Conservation (phyloP, 2,888 invertebrate species). For the Micoletzkya japonica region DNA sequence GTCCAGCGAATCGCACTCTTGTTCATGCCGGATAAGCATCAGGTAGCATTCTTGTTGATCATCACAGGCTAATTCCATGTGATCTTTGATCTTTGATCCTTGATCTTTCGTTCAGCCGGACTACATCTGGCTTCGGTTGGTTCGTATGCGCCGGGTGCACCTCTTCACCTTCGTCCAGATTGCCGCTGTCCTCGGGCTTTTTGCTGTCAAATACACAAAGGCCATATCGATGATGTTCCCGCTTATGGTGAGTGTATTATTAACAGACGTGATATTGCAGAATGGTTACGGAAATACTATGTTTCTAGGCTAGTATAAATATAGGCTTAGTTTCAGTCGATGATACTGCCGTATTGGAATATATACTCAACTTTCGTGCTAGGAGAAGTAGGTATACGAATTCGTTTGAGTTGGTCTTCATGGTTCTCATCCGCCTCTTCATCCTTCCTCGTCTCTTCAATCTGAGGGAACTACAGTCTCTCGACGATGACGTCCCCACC, state of each 20-base stretch:
- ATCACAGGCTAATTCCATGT: neutral
- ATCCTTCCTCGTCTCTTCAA: conserved; percentile 38
- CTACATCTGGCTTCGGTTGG: conserved; percentile 56
- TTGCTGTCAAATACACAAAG: conserved; percentile 64
- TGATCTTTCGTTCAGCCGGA: conserved; percentile 44
- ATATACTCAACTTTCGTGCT: no score
- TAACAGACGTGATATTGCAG: no score
- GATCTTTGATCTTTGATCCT: neutral
- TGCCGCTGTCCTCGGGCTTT: conserved; percentile 61
- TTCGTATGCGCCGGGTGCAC: conserved; percentile 64
- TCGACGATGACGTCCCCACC: conserved; percentile 45
- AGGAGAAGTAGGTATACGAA: no score
- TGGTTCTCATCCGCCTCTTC: conserved; percentile 36
- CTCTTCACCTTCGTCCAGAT: conserved; percentile 66
- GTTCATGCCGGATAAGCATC: conserved; percentile 63
- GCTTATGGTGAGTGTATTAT: conserved; percentile 43
- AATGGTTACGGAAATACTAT: no score
- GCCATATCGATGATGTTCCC: conserved; percentile 58
- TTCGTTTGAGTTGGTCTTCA: conserved; percentile 29
- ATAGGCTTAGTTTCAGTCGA: no score
- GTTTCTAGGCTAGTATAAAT: no score
- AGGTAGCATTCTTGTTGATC: neutral
- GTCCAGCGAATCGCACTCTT: conserved; percentile 57
- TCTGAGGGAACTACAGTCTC: conserved; percentile 35
- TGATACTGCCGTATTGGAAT: no score